Base-by-base conservation (phyloP, 2,888 invertebrate genomes). In the Diplolepis rosae region DNA sequence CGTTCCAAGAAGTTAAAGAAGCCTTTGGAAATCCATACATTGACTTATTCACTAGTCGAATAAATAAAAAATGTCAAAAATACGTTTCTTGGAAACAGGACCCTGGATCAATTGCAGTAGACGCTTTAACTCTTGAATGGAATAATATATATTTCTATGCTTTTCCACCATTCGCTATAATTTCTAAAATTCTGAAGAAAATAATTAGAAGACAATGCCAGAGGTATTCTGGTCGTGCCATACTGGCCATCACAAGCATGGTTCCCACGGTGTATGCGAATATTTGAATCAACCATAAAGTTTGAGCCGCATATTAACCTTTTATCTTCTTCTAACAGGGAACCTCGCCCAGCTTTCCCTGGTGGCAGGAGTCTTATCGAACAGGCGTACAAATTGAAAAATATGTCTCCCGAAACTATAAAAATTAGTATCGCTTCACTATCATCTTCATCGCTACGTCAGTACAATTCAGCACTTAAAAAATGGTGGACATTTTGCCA, bases 401-500 rank as follows among this genome's bases (percentile, higher is more conserved):
- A 13, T 18, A 18, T n/a, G 15, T 66, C 11, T 24, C 5, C 11
- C 7, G 45, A 18, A 0, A 22, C 15, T 3, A 24, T 68, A 3
- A 4, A 54, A 4, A 27, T 68, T n/a, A 61, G 56, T 32, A 32
- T 68, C 5, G 68, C 56, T 1, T 56, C 68, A 28, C 48, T 68
- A n/a, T 48, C 56, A 32, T 15, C 56, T 4, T 48, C 56, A 9
- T 56, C 48, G 6, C 6, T 68, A 6, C 30, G 61, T 9, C 68
- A 68, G 27, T 68, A 68, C 4, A 22, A 32, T 6, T 51, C 15
- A 24, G 5, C 5, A 4, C 39, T 69, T 32, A 76, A 72, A 28
- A 78, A 76, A 32, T 77, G 74, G 76, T 75, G 78, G 77, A 39
- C 27, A 18, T 77, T 73, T 28, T 77, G 77, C 30, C 30, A 30